Evolutionary conservation across 1,140 invertebrate genomes (phyloP).

Genomic region (Cotesia glomerata): DNA sequence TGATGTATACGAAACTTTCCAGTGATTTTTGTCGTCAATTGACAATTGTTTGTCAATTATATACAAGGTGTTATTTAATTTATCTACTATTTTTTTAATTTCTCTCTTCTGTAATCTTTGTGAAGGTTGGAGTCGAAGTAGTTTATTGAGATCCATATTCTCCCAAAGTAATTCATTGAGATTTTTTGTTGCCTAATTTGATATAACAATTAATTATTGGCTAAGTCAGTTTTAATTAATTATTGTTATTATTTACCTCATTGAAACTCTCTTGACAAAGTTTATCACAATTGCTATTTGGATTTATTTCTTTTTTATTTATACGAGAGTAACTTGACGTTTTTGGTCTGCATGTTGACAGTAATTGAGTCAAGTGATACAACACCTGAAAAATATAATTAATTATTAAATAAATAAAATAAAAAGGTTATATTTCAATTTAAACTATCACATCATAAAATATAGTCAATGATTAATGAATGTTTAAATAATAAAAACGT

Average conservation of each 20-base stretch:
- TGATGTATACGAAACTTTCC: constrained; percentile 56
- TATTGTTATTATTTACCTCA: constrained; percentile 40
- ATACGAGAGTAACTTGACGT: constrained; percentile 39
- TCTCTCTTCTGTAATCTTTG: neutral
- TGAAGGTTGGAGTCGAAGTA: constrained; percentile 30
- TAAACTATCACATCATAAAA: too few species aligned
- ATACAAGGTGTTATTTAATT: neutral
- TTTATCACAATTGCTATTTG: constrained; percentile 29
- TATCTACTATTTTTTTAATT: constrained; percentile 6
- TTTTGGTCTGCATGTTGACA: constrained; percentile 51
- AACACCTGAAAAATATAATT: constrained; percentile 50
- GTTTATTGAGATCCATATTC: constrained; percentile 41
- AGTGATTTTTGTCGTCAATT: constrained; percentile 40
- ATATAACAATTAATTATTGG: too few species aligned
- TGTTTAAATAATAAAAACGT: neutral
- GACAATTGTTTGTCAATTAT: neutral
- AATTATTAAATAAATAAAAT: neutral
- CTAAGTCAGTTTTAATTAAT: neutral
- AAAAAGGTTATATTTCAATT: neutral
- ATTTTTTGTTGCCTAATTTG: constrained; percentile 49
- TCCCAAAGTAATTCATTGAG: constrained; percentile 45
- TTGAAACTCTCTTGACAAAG: constrained; percentile 45
- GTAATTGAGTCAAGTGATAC: constrained; percentile 59
- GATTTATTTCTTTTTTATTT: constrained; percentile 9
- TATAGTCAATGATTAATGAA: too few species aligned